Percentiles rank a stretch among this genome's conserved stretches.
Evolutionary conservation across 2,113 vertebrate genomes (phyloP).

Genomic region (Muntiacus muntjak): DNA sequence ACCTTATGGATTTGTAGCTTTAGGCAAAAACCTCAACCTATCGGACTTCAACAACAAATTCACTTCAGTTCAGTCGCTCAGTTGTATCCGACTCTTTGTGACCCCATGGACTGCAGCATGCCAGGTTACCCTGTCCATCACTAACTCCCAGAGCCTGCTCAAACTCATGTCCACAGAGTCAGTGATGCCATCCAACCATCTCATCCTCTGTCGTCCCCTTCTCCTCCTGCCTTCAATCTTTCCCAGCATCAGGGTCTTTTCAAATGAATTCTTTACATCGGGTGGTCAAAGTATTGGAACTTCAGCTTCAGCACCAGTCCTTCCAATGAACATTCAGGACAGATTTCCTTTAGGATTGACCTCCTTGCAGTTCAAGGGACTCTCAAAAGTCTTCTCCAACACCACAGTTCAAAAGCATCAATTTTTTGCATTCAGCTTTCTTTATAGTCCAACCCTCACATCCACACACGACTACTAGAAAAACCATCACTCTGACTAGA

Average conservation of each 20-base stretch:
- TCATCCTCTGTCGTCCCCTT: neutral
- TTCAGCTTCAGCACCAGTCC: neutral
- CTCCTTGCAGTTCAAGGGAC: neutral
- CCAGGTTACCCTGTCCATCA: neutral
- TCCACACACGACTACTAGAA: neutral
- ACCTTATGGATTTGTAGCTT: neutral
- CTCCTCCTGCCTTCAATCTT: neutral
- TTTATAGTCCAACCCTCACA: neutral
- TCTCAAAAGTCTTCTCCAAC: neutral
- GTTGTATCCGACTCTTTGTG: neutral
- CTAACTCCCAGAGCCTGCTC: rapidly evolving
- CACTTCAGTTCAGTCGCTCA: neutral
- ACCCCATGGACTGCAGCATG: neutral
- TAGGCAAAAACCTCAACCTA: neutral
- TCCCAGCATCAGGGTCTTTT: neutral
- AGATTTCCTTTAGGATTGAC: neutral
- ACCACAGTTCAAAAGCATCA: neutral
- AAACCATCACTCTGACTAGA: neutral
- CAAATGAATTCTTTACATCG: neutral
- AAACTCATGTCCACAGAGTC: neutral
- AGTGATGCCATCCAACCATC: neutral
- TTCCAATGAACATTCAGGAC: neutral
- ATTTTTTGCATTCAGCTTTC: neutral
- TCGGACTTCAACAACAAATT: neutral
- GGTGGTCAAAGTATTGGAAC: neutral